These are phyloP conservation scores for Gadus chalcogrammus DNA, from an alignment of 2,113 vertebrate genomes.

Conservation along the genomic window DNA sequence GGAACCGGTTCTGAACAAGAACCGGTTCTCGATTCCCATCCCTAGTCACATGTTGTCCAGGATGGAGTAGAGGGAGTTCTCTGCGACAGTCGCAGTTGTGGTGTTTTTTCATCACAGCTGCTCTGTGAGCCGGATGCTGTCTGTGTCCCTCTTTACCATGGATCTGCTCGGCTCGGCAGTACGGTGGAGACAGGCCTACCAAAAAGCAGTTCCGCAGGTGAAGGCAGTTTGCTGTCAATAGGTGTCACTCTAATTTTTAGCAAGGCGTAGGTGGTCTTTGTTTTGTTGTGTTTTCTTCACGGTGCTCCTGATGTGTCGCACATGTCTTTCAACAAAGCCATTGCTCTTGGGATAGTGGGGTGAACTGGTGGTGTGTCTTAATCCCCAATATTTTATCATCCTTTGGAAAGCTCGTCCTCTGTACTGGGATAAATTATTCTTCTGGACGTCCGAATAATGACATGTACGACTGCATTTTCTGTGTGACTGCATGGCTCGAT, in stretches of 20 bases:
- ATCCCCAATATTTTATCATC: neutral
- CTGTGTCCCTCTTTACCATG: neutral
- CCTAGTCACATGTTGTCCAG: constrained; percentile 1
- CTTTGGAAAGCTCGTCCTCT: constrained; percentile 1
- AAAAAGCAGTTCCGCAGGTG: constrained; percentile 8
- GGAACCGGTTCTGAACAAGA: no score
- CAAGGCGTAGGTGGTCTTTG: neutral
- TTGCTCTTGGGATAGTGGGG: constrained; percentile 7
- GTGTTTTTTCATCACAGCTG: constrained; percentile 6
- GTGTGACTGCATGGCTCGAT: constrained; percentile 11
- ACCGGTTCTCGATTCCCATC: no score
- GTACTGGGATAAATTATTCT: constrained; percentile 2
- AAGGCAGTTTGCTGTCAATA: constrained; percentile 12
- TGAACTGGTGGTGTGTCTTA: constrained; percentile 10
- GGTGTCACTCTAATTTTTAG: constrained; percentile 5
- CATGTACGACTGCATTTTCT: constrained; percentile 6
- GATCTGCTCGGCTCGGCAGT: constrained; percentile 2
- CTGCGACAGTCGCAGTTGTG: neutral
- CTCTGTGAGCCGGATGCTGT: neutral
- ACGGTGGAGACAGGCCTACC: constrained; percentile 10
- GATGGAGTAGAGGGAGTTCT: constrained; percentile 8
- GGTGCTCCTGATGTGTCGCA: constrained; percentile 8
- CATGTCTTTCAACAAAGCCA: constrained; percentile 7
- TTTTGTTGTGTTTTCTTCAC: neutral
- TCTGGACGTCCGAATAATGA: neutral